Conservation (phyloP, 2,888 invertebrate species). For the Muschampia plurimacula region DNA sequence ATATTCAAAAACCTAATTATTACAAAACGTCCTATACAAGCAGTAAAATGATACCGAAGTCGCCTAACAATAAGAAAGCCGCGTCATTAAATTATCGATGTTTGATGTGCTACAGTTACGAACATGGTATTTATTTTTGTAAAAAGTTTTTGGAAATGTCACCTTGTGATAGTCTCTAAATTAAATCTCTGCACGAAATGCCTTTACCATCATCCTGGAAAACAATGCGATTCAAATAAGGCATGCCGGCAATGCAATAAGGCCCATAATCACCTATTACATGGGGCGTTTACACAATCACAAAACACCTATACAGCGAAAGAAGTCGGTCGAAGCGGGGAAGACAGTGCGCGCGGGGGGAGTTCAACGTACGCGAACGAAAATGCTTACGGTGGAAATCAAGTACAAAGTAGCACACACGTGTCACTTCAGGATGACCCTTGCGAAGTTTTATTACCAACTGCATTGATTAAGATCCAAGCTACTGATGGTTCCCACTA, state of each 20-base stretch:
- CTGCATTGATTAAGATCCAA: not conserved
- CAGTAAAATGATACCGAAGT: not conserved
- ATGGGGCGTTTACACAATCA: not conserved
- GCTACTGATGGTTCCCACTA: not conserved
- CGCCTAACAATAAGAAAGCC: not conserved
- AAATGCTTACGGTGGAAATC: not conserved
- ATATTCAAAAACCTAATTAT: conserved; percentile 4
- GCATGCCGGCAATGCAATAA: not conserved
- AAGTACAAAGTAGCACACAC: conserved; percentile 1
- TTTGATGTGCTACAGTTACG: conserved; percentile 2
- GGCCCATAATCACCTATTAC: conserved; percentile 2
- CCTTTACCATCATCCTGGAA: not conserved
- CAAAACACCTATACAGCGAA: not conserved
- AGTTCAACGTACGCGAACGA: not conserved
- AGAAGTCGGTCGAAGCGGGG: not conserved
- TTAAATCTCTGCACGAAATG: not conserved
- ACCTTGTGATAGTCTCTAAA: not conserved
- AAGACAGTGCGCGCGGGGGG: not conserved
- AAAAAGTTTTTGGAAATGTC: conserved; percentile 1
- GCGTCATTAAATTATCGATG: not conserved
- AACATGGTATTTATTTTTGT: conserved; percentile 19
- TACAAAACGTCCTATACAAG: conserved; percentile 5
- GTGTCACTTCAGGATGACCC: conserved; percentile 1
- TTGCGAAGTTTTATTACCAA: conserved; percentile 8
- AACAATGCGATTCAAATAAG: not conserved